Evolutionary conservation across 2,797 vertebrate genomes (phyloP).

Genomic region (Lates japonicus): DNA sequence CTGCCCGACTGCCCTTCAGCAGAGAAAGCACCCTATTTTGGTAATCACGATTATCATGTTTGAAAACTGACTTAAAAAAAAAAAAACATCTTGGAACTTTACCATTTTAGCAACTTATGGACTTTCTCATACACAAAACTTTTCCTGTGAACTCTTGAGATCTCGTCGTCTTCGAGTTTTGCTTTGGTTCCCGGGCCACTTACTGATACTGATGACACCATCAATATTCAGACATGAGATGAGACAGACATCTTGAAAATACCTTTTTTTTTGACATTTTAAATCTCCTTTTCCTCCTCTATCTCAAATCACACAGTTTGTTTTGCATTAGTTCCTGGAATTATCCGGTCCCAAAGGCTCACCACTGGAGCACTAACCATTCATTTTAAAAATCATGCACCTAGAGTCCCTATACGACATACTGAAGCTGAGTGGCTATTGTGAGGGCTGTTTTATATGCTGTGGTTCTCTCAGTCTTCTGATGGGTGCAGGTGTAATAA

Average conservation of each 20-base stretch:
- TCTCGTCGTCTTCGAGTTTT: too few relatives aligned
- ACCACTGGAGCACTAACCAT: not conserved
- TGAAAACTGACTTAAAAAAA: slow-evolving; percentile 34
- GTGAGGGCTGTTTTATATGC: slow-evolving; percentile 10
- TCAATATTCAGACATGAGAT: not conserved
- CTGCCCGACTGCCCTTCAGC: slow-evolving; percentile 41
- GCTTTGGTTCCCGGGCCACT: not conserved
- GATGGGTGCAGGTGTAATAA: slow-evolving; percentile 31
- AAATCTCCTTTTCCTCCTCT: not conserved
- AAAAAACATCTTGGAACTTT: not conserved
- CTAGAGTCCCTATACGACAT: not conserved
- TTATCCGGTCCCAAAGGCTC: not conserved
- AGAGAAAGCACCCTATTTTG: not conserved
- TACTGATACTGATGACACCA: not conserved
- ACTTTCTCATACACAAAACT: not conserved
- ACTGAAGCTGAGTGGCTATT: slow-evolving; percentile 10
- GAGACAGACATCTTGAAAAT: not conserved
- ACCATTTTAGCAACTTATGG: not conserved
- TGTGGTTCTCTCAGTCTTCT: slow-evolving; percentile 12
- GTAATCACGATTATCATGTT: slow-evolving; percentile 12
- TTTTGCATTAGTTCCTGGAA: not conserved
- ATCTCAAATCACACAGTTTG: not conserved
- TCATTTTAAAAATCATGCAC: slow-evolving; percentile 8
- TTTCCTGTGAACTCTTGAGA: not conserved
- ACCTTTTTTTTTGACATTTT: not conserved